These are phyloP conservation scores for Halichondria panicea DNA, from an alignment of 37 sponge, comb jelly and placozoan species.

Conservation along the genomic window DNA sequence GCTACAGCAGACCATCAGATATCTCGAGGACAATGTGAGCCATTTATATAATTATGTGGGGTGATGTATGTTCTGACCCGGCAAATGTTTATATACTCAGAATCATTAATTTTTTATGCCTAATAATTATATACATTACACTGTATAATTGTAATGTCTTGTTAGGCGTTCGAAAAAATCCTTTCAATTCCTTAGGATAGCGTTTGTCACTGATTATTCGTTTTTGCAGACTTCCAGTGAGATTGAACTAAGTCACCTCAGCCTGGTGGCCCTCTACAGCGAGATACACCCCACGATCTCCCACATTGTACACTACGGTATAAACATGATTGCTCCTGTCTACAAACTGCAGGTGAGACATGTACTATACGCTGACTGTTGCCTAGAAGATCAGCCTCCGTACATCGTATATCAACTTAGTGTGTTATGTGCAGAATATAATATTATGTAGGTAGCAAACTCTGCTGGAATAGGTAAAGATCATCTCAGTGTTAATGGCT, in stretches of 20 bases:
- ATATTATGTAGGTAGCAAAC: neutral
- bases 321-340: constrained; percentile 40
- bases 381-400: neutral
- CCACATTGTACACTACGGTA: constrained; percentile 65
- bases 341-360: constrained; percentile 44
- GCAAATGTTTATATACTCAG: too few relatives aligned
- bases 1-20: constrained; percentile 53
- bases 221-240: constrained; percentile 22
- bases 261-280: constrained; percentile 66
- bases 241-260: constrained; percentile 41
- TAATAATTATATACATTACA: neutral
- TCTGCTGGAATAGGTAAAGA: neutral
- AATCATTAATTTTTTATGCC: neutral
- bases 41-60: too few relatives aligned
- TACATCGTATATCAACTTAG: too few relatives aligned
- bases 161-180: neutral
- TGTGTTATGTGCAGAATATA: neutral
- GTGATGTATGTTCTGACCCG: too few relatives aligned
- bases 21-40: constrained; percentile 52
- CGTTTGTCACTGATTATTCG: neutral
- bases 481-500: neutral
- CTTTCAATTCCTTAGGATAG: neutral
- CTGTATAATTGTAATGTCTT: neutral
- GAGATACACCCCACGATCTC: constrained; percentile 57
- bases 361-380: too few relatives aligned